Conservation (phyloP, 2,113 vertebrate species). For the Triplophysa tibetana region DNA sequence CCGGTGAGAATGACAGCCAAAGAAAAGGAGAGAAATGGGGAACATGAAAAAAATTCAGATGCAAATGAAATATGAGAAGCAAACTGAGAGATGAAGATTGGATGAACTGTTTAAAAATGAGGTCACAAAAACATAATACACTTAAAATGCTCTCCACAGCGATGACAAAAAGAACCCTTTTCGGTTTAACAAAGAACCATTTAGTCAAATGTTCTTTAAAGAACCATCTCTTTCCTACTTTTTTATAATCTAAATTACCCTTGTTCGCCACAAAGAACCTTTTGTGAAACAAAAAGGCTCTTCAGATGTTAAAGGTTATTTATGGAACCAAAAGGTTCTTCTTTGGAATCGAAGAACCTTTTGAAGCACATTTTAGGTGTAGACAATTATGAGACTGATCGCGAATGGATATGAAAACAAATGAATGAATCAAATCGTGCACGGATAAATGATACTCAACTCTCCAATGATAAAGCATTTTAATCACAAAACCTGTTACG, state of each 20-base stretch:
- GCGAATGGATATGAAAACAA: constrained; percentile 2
- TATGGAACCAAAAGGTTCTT: too few relatives aligned
- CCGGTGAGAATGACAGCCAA: not conserved
- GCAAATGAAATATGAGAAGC: not conserved
- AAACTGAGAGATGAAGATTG: constrained; percentile 7
- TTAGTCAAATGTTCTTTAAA: too few relatives aligned
- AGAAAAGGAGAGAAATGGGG: not conserved
- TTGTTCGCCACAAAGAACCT: too few relatives aligned
- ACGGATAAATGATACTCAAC: not conserved
- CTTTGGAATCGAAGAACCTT: too few relatives aligned
- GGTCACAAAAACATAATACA: not conserved
- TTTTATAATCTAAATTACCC: too few relatives aligned
- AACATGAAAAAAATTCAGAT: not conserved
- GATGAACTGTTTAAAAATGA: constrained; percentile 13
- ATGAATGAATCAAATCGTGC: not conserved
- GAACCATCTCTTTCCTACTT: too few relatives aligned
- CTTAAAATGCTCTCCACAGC: too few relatives aligned
- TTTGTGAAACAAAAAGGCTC: too few relatives aligned
- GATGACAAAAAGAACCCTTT: too few relatives aligned
- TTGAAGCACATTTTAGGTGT: too few relatives aligned
- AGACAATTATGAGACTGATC: not conserved
- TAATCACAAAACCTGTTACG: not conserved
- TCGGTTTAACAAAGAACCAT: too few relatives aligned
- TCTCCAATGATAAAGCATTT: constrained; percentile 28
- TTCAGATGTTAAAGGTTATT: too few relatives aligned